Percentiles rank a stretch among this genome's conserved stretches.
These are phyloP conservation scores for Pogonocherus hispidulus DNA, from an alignment of 2,888 invertebrate genomes.

Conservation along the genomic window DNA sequence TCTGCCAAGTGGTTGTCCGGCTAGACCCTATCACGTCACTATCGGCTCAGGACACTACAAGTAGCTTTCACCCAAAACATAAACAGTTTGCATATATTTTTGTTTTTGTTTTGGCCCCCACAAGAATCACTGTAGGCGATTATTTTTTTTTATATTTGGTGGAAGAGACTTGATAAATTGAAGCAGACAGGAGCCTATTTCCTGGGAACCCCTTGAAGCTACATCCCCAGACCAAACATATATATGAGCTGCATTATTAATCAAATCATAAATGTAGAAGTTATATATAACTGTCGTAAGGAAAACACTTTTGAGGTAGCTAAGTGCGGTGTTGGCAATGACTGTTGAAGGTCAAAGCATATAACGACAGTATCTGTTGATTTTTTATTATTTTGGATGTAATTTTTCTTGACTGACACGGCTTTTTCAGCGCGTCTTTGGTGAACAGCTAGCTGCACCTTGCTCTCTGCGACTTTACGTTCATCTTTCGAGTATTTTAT, in stretches of 20 bases:
- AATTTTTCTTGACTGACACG: neutral
- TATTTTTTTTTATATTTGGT: slow-evolving; percentile 38
- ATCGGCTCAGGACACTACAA: no score
- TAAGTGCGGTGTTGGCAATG: slow-evolving; percentile 47
- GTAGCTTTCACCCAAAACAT: slow-evolving; percentile 43
- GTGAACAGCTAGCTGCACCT: slow-evolving; percentile 24
- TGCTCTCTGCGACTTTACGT: slow-evolving; percentile 11
- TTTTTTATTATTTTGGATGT: slow-evolving; percentile 10
- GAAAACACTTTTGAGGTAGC: slow-evolving; percentile 45
- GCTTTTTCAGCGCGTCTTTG: slow-evolving; percentile 34
- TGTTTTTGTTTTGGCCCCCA: slow-evolving; percentile 50
- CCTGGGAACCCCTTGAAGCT: slow-evolving; percentile 46
- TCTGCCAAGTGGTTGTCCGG: no score
- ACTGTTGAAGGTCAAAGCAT: slow-evolving; percentile 50
- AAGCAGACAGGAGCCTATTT: no score
- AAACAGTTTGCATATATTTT: slow-evolving; percentile 49
- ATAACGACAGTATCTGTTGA: slow-evolving; percentile 25
- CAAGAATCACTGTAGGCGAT: slow-evolving; percentile 46
- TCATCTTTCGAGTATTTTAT: slow-evolving; percentile 30
- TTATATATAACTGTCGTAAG: slow-evolving; percentile 48
- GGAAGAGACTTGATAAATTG: slow-evolving; percentile 33
- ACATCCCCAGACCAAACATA: slow-evolving; percentile 48
- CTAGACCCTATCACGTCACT: no score
- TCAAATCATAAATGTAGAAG: slow-evolving; percentile 44
- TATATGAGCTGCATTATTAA: slow-evolving; percentile 42